phyloP scores from a whole-genome alignment of 2,797 vertebrate species.

The Myotis daubentonii region DNA sequence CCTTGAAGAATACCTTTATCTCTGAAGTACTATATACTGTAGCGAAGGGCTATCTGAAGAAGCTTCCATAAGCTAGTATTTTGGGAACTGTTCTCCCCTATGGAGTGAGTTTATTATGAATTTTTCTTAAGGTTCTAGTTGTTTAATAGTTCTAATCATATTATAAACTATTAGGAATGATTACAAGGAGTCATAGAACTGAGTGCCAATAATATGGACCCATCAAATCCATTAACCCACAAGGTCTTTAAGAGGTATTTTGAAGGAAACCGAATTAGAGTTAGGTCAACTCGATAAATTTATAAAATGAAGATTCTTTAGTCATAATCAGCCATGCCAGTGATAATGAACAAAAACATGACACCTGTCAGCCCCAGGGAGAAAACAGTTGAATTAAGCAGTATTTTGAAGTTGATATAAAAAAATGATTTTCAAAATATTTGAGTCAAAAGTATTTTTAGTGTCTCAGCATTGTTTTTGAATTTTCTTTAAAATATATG shows the following conservation, averaged over 20 bases:
- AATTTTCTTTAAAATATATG: neutral
- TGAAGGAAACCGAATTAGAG: neutral
- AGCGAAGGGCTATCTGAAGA: neutral
- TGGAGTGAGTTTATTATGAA: neutral
- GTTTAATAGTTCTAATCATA: neutral
- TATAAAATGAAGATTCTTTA: neutral
- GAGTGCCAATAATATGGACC: neutral
- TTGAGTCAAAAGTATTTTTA: neutral
- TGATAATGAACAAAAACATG: neutral
- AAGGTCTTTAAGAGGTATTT: neutral
- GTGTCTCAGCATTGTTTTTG: neutral
- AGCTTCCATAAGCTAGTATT: neutral
- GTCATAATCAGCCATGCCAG: neutral
- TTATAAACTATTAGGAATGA: neutral
- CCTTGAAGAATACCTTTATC: neutral
- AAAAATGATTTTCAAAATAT: constrained; percentile 19
- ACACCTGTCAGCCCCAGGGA: neutral
- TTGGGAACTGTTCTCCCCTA: neutral
- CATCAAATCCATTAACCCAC: neutral
- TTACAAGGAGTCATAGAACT: neutral
- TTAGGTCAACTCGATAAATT: neutral
- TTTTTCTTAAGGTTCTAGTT: neutral
- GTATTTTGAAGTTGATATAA: neutral
- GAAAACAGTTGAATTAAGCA: neutral
- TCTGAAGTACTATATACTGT: neutral